Conservation (phyloP, 1,140 invertebrate genomes). For the Drosophila subpulchrella region DNA sequence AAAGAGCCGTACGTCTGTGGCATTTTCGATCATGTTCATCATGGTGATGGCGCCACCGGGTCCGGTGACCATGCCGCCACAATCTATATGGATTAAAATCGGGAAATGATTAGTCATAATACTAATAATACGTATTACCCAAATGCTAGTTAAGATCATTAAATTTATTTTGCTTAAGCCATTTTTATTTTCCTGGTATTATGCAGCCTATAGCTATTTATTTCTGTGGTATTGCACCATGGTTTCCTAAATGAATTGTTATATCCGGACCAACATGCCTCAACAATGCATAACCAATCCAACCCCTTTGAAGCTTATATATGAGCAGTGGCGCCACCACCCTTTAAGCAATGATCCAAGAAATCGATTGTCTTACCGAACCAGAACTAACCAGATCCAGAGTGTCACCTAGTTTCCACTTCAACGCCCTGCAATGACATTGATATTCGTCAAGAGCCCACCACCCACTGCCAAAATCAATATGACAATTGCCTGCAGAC, state of each 20-base stretch:
- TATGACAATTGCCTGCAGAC: conserved; percentile 74
- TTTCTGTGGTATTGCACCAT: background rate
- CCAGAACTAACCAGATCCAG: conserved; percentile 51
- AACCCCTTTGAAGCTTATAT: conserved; percentile 15
- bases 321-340: background rate
- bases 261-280: conserved; percentile 3
- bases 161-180: no score
- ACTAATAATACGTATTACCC: no score
- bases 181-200: no score
- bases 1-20: conserved; percentile 86
- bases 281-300: conserved; percentile 25
- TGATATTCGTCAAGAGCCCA: conserved; percentile 47
- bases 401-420: conserved; percentile 59
- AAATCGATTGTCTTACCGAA: conserved; percentile 67
- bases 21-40: conserved; percentile 90
- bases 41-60: conserved; percentile 91
- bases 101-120: no score
- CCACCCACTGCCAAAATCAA: conserved; percentile 53
- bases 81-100: conserved; percentile 84
- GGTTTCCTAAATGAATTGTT: background rate
- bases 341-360: conserved; percentile 35
- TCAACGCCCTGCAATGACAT: conserved; percentile 60
- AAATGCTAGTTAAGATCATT: no score
- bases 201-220: background rate
- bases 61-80: conserved; percentile 90